A percentile compares a stretch with the other conserved stretches of the same genome.
These are phyloP conservation scores for Meloidogyne exigua DNA, from an alignment of 1,140 invertebrate species.

Conservation along the genomic window DNA sequence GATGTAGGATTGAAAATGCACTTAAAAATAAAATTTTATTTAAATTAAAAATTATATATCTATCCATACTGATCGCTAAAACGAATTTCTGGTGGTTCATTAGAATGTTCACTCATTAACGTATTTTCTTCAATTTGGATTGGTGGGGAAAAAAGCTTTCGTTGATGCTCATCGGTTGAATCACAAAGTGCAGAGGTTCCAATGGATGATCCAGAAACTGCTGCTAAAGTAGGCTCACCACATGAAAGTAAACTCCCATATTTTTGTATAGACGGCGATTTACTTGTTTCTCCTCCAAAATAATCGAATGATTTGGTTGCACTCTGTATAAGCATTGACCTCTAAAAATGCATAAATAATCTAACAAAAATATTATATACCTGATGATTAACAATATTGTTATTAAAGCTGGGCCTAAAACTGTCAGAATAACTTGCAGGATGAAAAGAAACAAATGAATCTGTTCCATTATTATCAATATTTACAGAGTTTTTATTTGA, in stretches of 20 bases:
- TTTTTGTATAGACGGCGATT: background rate
- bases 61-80: background rate
- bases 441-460: background rate
- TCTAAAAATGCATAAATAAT: background rate
- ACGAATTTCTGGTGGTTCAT: conserved; percentile 21
- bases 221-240: background rate
- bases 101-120: conserved; percentile 24
- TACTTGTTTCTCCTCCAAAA: background rate
- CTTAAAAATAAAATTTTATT: background rate
- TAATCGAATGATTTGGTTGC: background rate
- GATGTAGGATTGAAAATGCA: conserved; percentile 19
- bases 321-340: background rate
- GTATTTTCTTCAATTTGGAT: conserved; percentile 17
- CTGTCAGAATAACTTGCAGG: background rate
- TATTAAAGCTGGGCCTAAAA: background rate
- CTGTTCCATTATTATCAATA: background rate
- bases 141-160: background rate
- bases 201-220: background rate
- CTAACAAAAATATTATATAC: background rate
- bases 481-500: background rate
- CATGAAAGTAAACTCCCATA: background rate
- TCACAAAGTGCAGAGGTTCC: background rate
- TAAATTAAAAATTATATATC: background rate
- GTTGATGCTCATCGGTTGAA: background rate
- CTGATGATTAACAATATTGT: background rate